These are phyloP conservation scores for Lichenostomus cassidix DNA, from an alignment of 2,113 vertebrate species.

Conservation along the genomic window DNA sequence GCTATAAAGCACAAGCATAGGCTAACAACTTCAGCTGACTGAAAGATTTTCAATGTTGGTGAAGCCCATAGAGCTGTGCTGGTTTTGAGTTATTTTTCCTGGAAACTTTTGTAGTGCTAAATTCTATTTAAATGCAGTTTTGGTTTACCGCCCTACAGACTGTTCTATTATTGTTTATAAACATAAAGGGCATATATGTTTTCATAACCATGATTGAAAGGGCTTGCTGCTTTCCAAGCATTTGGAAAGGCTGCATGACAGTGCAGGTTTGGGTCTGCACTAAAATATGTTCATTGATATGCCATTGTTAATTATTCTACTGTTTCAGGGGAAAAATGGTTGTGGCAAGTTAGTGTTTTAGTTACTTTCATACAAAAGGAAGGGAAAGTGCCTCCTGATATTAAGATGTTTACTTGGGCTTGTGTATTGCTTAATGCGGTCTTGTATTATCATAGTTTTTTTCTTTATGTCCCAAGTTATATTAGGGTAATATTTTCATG, in stretches of 20 bases:
- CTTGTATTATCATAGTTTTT: neutral
- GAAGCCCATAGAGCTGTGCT: neutral
- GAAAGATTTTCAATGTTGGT: neutral
- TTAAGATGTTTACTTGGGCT: neutral
- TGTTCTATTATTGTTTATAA: neutral
- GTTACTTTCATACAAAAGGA: neutral
- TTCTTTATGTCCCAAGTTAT: neutral
- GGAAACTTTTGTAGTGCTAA: neutral
- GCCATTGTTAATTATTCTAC: neutral
- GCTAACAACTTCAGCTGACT: neutral
- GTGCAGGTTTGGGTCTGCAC: neutral
- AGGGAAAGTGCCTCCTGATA: neutral
- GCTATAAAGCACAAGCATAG: neutral
- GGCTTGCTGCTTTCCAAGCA: neutral
- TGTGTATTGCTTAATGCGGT: neutral
- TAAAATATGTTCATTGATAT: neutral
- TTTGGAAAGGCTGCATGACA: neutral
- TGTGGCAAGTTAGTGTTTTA: neutral
- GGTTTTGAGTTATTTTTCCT: neutral
- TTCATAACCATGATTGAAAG: neutral
- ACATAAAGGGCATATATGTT: neutral
- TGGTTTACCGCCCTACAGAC: neutral
- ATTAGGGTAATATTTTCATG: neutral
- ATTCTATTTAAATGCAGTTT: neutral
- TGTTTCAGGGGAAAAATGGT: neutral